Conservation (phyloP, 2,113 vertebrate genomes). For the Lagopus leucura region DNA sequence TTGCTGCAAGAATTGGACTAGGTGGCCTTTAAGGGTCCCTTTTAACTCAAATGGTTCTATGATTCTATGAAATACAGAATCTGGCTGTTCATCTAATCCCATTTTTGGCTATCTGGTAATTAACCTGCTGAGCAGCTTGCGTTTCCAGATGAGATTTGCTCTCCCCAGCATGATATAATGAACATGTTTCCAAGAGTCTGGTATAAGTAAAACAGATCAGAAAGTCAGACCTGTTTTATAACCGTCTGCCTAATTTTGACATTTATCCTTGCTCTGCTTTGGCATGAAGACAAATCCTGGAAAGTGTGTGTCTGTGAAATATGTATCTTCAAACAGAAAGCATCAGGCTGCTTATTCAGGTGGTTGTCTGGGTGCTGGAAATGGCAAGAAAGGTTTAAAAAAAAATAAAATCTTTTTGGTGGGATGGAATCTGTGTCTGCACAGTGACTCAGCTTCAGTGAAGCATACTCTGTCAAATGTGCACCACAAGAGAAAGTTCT, state of each 20-base stretch:
- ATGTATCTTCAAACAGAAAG: background rate
- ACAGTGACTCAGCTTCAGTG: accelerated
- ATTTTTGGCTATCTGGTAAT: background rate
- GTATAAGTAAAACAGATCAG: background rate
- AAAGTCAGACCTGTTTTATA: background rate
- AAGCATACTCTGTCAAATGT: background rate
- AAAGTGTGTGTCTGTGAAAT: background rate
- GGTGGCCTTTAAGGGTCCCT: no score
- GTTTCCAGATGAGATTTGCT: background rate
- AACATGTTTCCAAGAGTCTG: background rate
- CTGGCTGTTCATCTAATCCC: background rate
- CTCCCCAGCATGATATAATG: accelerated
- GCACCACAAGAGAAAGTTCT: slow-evolving; percentile 21
- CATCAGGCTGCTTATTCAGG: background rate
- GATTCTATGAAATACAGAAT: background rate
- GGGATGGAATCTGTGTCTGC: background rate
- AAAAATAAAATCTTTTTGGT: background rate
- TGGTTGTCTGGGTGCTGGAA: background rate
- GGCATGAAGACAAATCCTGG: background rate
- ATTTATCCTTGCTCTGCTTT: background rate
- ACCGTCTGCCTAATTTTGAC: background rate
- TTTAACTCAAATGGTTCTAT: no score
- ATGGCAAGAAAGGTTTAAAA: background rate
- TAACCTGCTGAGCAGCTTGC: background rate
- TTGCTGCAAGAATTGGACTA: no score